Base-by-base conservation (phyloP, 2,113 vertebrate species). In the Rhineura floridana region DNA sequence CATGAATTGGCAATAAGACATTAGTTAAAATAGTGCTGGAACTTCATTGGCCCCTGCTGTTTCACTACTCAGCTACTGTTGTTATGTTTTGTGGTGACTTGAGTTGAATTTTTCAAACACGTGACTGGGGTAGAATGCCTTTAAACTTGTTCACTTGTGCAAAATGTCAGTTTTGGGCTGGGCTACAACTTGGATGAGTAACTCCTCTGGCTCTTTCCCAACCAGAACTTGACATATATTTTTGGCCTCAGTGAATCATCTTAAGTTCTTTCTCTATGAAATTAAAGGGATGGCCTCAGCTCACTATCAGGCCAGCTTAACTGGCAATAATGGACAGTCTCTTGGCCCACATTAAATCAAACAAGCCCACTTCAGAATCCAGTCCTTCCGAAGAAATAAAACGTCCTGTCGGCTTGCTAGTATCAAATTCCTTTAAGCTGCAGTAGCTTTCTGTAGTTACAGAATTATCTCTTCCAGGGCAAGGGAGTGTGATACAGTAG, bases 171-270 rank as follows among this genome's bases (percentile, higher is more conserved):
- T 87, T 93, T 86, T 87, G 91, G 95, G 95, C 90, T 94, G 95
- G 96, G 94, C 92, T 82, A 83, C 69, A 62, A 91, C 92, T 50
- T 0, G 25, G 85, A 91, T 97, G 97, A 97, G 92, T 96, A 93
- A 96, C 92, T 17, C 59, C 83, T 3, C 59, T 96, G 96, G 92
- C 92, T 91, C 92, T 94, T 95, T 94, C 94, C 93, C 95, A 95
- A 91, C 90, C 87, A 96, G 95, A 90, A 93, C 81, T 94, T 87
- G 92, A 94, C 94, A 91, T 84, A 87, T 88, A 88, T 94, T 96
- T 97, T 91, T 96, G 96, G 95, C 96, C 94, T 78, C 10, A 1
- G 91, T 97, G 96, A 97, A 90, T 97, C 96, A 96, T 94, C 84
- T 73, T 85, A 86, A 1, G 72, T 91, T 79, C 83, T 36, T 92